These are phyloP conservation scores for Novumbra hubbsi DNA, from an alignment of 2,797 vertebrate genomes.

Conservation along the genomic window DNA sequence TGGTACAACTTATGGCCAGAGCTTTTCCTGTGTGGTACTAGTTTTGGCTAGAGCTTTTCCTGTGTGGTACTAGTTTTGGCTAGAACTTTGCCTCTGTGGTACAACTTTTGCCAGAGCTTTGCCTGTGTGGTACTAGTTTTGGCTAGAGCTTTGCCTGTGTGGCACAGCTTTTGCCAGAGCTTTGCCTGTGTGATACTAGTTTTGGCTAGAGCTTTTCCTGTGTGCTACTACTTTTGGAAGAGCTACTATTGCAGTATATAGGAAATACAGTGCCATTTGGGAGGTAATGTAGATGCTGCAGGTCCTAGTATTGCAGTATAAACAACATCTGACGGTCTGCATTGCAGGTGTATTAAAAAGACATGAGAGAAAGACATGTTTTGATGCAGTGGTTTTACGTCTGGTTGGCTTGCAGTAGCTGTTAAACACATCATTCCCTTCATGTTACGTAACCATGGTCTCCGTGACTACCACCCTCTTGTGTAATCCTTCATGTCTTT, in stretches of 20 bases:
- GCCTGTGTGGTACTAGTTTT: no score
- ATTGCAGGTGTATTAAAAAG: slow-evolving; percentile 44
- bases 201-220: background rate
- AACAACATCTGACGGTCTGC: slow-evolving; percentile 45
- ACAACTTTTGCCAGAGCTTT: no score
- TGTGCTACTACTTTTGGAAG: no score
- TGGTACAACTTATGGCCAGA: no score
- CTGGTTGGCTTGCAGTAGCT: background rate
- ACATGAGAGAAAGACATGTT: slow-evolving; percentile 7
- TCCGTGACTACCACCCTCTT: slow-evolving; percentile 1
- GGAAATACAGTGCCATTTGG: background rate
- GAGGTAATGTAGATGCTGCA: background rate
- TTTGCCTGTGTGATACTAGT: background rate
- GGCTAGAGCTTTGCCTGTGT: no score
- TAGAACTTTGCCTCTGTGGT: no score
- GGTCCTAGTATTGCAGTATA: slow-evolving; percentile 25
- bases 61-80: no score
- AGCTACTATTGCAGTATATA: background rate
- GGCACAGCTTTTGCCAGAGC: no score
- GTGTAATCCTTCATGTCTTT: slow-evolving; percentile 2
- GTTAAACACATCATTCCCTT: background rate
- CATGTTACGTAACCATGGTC: slow-evolving; percentile 12
- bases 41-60: no score
- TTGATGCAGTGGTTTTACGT: background rate
- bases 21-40: no score